Evolutionary conservation across 2,888 invertebrate genomes (phyloP).

Genomic region (Poecilus cupreus): DNA sequence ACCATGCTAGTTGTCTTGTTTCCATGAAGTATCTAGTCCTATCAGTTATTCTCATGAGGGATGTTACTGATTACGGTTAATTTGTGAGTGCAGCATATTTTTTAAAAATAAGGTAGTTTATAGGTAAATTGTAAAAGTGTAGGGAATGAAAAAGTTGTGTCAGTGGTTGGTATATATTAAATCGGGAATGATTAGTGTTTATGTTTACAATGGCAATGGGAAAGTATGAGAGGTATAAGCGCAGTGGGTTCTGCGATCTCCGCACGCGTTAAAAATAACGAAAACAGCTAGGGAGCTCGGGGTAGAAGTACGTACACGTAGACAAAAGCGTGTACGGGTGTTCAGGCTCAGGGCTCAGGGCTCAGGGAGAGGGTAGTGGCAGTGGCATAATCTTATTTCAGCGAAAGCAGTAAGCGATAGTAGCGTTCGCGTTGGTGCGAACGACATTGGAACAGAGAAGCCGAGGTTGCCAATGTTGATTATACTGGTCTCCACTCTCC

Average conservation of each 20-base stretch:
- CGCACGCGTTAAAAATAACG: constrained; percentile 19
- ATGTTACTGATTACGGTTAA: too few species aligned
- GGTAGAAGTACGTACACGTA: not conserved
- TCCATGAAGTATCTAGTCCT: too few species aligned
- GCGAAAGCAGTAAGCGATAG: constrained; percentile 33
- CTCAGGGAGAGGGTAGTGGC: not conserved
- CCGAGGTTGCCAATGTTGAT: constrained; percentile 44
- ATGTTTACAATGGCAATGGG: constrained; percentile 1
- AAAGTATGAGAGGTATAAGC: not conserved
- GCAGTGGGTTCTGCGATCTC: too few species aligned
- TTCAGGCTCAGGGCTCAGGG: not conserved
- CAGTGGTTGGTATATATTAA: not conserved
- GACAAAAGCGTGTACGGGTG: constrained; percentile 23
- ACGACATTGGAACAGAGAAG: constrained; percentile 41
- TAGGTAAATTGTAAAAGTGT: too few species aligned
- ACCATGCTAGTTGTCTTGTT: too few species aligned
- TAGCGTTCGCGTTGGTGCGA: constrained; percentile 40
- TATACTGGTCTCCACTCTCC: constrained; percentile 42
- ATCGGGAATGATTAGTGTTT: constrained; percentile 6
- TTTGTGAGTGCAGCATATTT: too few species aligned
- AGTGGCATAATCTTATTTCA: constrained; percentile 38
- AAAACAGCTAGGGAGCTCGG: constrained; percentile 4
- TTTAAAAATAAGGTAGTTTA: too few species aligned
- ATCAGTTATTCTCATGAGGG: too few species aligned
- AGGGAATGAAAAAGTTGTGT: too few species aligned